phyloP scores from a whole-genome alignment of 2,113 vertebrate species.

The Limanda limanda region DNA sequence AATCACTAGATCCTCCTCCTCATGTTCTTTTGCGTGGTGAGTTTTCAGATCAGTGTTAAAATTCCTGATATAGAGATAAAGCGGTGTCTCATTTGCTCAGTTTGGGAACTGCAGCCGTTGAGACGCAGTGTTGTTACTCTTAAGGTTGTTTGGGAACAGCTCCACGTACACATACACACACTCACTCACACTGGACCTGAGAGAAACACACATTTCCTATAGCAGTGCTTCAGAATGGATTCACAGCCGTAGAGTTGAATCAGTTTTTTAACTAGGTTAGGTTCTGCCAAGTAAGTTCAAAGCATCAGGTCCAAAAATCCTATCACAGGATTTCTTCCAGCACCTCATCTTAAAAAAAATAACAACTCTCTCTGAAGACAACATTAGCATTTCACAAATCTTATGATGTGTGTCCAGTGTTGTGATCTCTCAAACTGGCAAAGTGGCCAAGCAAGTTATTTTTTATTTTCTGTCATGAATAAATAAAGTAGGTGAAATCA shows the following conservation, averaged over 20 bases:
- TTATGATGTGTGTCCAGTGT: conserved; percentile 46
- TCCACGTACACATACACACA: neutral
- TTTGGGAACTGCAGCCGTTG: neutral
- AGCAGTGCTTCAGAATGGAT: conserved; percentile 4
- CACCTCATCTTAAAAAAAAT: conserved; percentile 38
- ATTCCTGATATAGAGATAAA: no score
- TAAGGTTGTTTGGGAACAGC: neutral
- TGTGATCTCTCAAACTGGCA: conserved; percentile 22
- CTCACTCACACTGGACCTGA: neutral
- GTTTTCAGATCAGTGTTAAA: no score
- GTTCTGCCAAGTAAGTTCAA: conserved; percentile 44
- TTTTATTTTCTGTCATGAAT: neutral
- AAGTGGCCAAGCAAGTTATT: conserved; percentile 21
- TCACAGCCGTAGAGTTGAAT: neutral
- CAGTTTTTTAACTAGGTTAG: conserved; percentile 31
- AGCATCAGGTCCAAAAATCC: conserved; percentile 38
- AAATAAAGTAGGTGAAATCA: conserved; percentile 3
- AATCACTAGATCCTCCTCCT: neutral
- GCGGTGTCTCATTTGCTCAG: no score
- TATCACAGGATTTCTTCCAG: conserved; percentile 30
- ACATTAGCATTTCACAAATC: conserved; percentile 43
- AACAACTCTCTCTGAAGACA: neutral
- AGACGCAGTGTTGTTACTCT: neutral
- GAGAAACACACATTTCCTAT: neutral
- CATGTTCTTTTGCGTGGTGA: neutral